Evolutionary conservation across 35 echinoderm and acorn worm genomes (phyloP).

Genomic region (Holothuria glaberrima): DNA sequence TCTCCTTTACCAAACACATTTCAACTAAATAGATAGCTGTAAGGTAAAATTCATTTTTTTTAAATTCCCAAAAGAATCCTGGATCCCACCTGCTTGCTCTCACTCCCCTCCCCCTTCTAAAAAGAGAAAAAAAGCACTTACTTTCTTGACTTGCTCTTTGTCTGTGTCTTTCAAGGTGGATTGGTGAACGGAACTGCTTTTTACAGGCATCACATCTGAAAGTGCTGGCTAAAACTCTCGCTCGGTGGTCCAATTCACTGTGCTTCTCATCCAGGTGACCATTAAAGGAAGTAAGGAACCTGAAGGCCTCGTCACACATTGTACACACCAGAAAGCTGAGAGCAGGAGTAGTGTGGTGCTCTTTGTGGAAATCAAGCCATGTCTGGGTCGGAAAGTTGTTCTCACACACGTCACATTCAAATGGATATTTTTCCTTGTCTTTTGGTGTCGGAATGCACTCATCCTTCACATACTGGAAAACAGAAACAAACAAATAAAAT

Average conservation of each 20-base stretch:
- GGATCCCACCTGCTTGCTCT: too few relatives aligned
- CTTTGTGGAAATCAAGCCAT: slow-evolving; percentile 86
- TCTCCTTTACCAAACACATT: too few relatives aligned
- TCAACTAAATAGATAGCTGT: too few relatives aligned
- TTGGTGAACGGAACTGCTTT: slow-evolving; percentile 88
- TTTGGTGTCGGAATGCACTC: slow-evolving; percentile 78
- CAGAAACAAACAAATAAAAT: not conserved
- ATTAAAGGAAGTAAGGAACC: slow-evolving; percentile 76
- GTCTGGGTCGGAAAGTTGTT: slow-evolving; percentile 81
- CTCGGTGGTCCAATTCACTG: slow-evolving; percentile 63
- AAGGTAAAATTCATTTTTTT: too few relatives aligned
- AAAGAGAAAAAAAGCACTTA: slow-evolving; percentile 2
- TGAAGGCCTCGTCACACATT: slow-evolving; percentile 88
- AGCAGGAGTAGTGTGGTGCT: slow-evolving; percentile 67
- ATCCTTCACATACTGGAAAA: slow-evolving; percentile 64
- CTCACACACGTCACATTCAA: slow-evolving; percentile 75
- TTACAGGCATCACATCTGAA: slow-evolving; percentile 96
- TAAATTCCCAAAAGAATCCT: too few relatives aligned
- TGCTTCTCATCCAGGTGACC: slow-evolving; percentile 75
- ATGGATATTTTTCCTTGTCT: slow-evolving; percentile 79
- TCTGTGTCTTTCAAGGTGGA: slow-evolving; percentile 79
- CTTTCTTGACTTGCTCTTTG: slow-evolving; percentile 80
- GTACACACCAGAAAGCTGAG: slow-evolving; percentile 82
- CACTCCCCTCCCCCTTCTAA: not conserved
- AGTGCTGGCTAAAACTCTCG: slow-evolving; percentile 79